phyloP scores from a whole-genome alignment of 2,888 invertebrate species.

The Eutolmus rufibarbis region DNA sequence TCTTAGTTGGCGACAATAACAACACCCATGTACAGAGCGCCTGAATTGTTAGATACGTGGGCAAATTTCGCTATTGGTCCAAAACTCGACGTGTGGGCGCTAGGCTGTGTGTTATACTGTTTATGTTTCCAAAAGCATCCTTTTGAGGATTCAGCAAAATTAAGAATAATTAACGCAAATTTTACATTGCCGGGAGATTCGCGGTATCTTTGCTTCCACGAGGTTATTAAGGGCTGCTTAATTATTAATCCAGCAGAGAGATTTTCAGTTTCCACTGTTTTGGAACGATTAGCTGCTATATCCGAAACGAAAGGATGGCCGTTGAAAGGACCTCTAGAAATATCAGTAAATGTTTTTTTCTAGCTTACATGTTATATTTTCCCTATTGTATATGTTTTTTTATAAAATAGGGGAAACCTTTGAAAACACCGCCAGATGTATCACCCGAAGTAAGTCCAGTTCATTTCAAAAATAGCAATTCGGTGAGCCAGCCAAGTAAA shows the following conservation, averaged over 20 bases:
- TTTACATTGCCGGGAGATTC: constrained; percentile 85
- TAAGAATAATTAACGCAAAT: constrained; percentile 96
- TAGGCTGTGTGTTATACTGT: constrained; percentile 93
- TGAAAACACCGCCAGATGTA: constrained; percentile 55
- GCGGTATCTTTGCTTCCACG: constrained; percentile 84
- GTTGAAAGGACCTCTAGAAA: constrained; percentile 76
- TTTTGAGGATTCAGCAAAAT: constrained; percentile 94
- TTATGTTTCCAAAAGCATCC: constrained; percentile 95
- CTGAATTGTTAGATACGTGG: constrained; percentile 98
- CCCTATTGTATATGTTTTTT: not conserved
- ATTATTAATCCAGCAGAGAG: constrained; percentile 84
- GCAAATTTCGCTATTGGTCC: constrained; percentile 92
- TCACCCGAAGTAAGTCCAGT: constrained; percentile 49
- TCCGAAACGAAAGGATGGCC: constrained; percentile 85
- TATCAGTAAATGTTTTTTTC: constrained; percentile 48
- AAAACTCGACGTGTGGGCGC: constrained; percentile 93
- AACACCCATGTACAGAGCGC: constrained; percentile 96
- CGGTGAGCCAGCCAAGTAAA: not conserved
- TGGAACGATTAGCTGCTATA: constrained; percentile 87
- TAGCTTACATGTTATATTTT: not conserved
- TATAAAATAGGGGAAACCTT: constrained; percentile 54
- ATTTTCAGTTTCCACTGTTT: constrained; percentile 77
- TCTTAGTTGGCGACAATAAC: constrained; percentile 76
- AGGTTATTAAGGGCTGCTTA: constrained; percentile 86
- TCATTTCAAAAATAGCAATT: constrained; percentile 26